Evolutionary conservation across 2,888 invertebrate genomes (phyloP), one percentile per base, ranked within the genome.

Genomic region (Calameuta filiformis): DNA sequence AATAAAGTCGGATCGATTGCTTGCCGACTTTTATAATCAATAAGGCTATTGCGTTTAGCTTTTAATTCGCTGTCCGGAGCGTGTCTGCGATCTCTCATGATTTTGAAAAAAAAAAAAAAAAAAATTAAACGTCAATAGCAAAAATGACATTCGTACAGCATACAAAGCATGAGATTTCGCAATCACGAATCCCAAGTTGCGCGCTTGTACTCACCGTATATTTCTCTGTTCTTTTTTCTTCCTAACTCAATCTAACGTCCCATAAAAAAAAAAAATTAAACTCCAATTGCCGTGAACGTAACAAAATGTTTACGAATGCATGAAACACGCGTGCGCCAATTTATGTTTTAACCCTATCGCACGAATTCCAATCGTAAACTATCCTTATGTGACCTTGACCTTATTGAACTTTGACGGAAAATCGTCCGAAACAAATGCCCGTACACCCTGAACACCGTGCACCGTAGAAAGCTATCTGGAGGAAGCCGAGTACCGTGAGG

Each of bases 121-220:
- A 73, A 31, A 80, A 68, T 73, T 33, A 69, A 56, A 40, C 33
- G 23, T 76, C 56, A 56, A 23, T 1, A 34, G 0, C 4, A 33
- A 30, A 12, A 73, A 76, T 71, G 2, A 30, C n/a, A 77, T 69
- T 79, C 40, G 35, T 78, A 33, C 75, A 68, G 40, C 11, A 12
- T 31, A 15, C 31, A 23, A 23, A 76, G 69, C 68, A 79, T 77
- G 56, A 78, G 76, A 75, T 68, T 37, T 75, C 81, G 83, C 83
- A 83, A 81, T 82, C 83, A 81, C 84, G 82, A 40, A 68, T 83
- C 83, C 76, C 31, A 71, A 71, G 34, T 31, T 33, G 71, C 35
- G 85, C 85, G 89, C 90, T 90, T 90, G 85, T 89, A 89, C 88
- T 90, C 81, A 90, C 86, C 83, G 85, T 83, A 83, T 82, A 84